Percentiles rank a stretch among this genome's conserved stretches.
Conservation (phyloP, 2,797 vertebrate species). For the Phalanger gymnotis region DNA sequence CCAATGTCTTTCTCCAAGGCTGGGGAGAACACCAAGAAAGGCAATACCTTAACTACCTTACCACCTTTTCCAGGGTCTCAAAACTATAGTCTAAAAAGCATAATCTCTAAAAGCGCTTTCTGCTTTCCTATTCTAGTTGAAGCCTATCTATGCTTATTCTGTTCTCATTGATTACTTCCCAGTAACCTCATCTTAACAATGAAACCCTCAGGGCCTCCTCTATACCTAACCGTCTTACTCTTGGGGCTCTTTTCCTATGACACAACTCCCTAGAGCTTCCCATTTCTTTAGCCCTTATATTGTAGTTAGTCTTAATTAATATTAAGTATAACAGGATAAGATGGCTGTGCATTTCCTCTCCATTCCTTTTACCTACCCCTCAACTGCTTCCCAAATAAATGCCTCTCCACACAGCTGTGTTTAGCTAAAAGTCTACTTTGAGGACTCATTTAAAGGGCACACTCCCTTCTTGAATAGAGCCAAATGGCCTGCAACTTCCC, state of each 20-base stretch:
- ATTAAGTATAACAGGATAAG: background rate
- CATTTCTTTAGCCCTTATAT: background rate
- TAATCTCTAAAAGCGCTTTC: background rate
- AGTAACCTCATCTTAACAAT: background rate
- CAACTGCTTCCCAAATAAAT: background rate
- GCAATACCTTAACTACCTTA: background rate
- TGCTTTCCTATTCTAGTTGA: background rate
- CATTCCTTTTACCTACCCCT: background rate
- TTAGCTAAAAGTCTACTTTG: background rate
- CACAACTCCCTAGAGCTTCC: background rate
- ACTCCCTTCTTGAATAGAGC: background rate
- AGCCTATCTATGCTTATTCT: background rate
- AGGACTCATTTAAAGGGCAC: background rate
- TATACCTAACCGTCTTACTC: background rate
- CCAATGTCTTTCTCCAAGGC: background rate
- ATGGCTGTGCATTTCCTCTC: background rate
- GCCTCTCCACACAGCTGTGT: background rate
- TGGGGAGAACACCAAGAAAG: conserved; percentile 5
- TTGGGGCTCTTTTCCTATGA: background rate
- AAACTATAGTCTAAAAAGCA: no score
- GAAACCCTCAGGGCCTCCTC: background rate
- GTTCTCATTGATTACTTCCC: conserved; percentile 21
- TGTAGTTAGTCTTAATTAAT: background rate
- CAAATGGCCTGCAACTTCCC: background rate
- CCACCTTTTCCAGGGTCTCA: background rate